Conservation (phyloP, 1,140 invertebrate species). For the Pseudomyrmex sp. region DNA sequence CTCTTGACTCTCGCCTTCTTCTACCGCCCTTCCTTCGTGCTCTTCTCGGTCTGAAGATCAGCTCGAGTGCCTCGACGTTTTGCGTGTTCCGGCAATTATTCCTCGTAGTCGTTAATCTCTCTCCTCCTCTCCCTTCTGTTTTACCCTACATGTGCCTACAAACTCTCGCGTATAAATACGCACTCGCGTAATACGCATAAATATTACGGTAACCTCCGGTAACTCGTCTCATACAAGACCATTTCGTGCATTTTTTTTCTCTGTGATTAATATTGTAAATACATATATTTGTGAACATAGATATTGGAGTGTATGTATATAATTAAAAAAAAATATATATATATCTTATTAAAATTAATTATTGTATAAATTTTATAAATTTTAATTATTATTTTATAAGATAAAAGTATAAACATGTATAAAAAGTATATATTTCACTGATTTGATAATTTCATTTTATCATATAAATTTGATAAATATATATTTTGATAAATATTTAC, state of each 20-base stretch:
- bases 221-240: slow-evolving; percentile 70
- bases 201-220: slow-evolving; percentile 67
- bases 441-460: too few relatives aligned
- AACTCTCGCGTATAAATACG: slow-evolving; percentile 64
- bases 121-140: not conserved
- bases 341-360: too few relatives aligned
- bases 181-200: slow-evolving; percentile 16
- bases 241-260: slow-evolving; percentile 61
- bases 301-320: too few relatives aligned
- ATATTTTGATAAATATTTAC: too few relatives aligned
- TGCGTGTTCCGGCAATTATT: slow-evolving; percentile 80
- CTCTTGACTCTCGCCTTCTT: slow-evolving; percentile 61
- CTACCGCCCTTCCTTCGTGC: slow-evolving; percentile 33
- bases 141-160: slow-evolving; percentile 1
- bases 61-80: slow-evolving; percentile 78
- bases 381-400: too few relatives aligned
- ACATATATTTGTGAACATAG: too few relatives aligned
- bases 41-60: slow-evolving; percentile 76
- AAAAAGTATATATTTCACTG: too few relatives aligned
- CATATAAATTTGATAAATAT: too few relatives aligned
- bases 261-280: not conserved
- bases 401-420: too few relatives aligned
- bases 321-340: too few relatives aligned
- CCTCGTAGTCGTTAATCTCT: slow-evolving; percentile 75
- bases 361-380: too few relatives aligned